Percentiles rank a stretch among this genome's conserved stretches.
These are phyloP conservation scores for Parapsyche elsis DNA, from an alignment of 1,140 invertebrate genomes.

Conservation along the genomic window DNA sequence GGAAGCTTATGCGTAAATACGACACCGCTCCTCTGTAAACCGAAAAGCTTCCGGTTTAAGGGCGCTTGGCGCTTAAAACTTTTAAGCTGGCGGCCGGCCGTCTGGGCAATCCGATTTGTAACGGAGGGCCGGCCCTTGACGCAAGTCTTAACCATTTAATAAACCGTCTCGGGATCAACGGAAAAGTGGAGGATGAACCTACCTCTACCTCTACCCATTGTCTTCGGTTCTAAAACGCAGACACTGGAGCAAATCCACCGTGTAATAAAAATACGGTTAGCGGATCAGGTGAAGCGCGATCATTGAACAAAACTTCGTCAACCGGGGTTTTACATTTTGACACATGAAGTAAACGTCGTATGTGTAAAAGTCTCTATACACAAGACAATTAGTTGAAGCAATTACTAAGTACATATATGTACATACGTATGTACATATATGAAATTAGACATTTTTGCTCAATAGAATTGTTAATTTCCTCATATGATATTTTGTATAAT, in stretches of 20 bases:
- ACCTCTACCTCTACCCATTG: slow-evolving; percentile 44
- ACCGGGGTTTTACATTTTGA: neutral
- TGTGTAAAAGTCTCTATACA: no score
- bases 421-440: no score
- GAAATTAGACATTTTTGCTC: no score
- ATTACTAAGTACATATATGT: no score
- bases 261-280: slow-evolving; percentile 55
- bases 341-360: no score
- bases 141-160: slow-evolving; percentile 52
- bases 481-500: no score
- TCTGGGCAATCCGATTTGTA: slow-evolving; percentile 49
- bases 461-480: no score
- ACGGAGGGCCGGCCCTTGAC: slow-evolving; percentile 39
- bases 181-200: slow-evolving; percentile 38
- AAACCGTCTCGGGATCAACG: slow-evolving; percentile 31
- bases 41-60: neutral
- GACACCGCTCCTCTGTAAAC: neutral
- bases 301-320: neutral
- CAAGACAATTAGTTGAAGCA: no score
- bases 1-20: no score
- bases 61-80: slow-evolving; percentile 36
- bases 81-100: slow-evolving; percentile 39
- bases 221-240: slow-evolving; percentile 12
- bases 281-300: slow-evolving; percentile 38
- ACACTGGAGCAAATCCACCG: slow-evolving; percentile 44